Conservation (phyloP, 92 coral and sea anemone genomes). For the Pocillopora grandis region DNA sequence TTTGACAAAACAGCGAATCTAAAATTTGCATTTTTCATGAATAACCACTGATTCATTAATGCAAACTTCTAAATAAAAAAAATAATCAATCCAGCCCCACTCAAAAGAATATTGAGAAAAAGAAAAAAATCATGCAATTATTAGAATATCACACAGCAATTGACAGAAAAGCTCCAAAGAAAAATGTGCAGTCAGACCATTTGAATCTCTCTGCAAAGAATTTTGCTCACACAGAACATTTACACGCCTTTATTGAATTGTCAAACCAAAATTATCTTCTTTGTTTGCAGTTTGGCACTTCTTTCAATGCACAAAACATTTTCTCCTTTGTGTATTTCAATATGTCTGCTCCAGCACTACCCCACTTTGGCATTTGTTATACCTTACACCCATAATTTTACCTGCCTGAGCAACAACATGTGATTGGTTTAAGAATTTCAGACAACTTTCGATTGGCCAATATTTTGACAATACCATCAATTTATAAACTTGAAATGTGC, state of each 20-base stretch:
- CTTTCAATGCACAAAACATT: slow-evolving; percentile 32
- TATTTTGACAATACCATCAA: slow-evolving; percentile 91
- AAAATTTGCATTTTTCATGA: neutral
- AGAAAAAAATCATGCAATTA: slow-evolving; percentile 15
- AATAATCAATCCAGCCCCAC: slow-evolving; percentile 28
- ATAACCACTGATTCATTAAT: neutral
- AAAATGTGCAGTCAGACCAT: slow-evolving; percentile 3
- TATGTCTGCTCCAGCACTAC: slow-evolving; percentile 47
- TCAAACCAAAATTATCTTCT: slow-evolving; percentile 20
- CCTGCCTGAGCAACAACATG: slow-evolving; percentile 52
- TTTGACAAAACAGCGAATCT: neutral
- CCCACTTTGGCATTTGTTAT: slow-evolving; percentile 54
- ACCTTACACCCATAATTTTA: slow-evolving; percentile 83
- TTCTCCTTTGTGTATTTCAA: slow-evolving; percentile 13
- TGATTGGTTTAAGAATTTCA: slow-evolving; percentile 74
- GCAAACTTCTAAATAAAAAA: neutral
- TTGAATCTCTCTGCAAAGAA: slow-evolving; percentile 2
- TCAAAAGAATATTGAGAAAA: slow-evolving; percentile 1
- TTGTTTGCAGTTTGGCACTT: slow-evolving; percentile 49
- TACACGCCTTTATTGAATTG: slow-evolving; percentile 29
- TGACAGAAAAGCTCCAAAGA: neutral
- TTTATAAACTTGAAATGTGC: slow-evolving; percentile 98
- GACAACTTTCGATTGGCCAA: slow-evolving; percentile 78
- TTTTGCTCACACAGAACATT: slow-evolving; percentile 14
- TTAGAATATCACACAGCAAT: slow-evolving; percentile 14